phyloP scores from a whole-genome alignment of 2,113 vertebrate genomes.

The Siniperca knerii region DNA sequence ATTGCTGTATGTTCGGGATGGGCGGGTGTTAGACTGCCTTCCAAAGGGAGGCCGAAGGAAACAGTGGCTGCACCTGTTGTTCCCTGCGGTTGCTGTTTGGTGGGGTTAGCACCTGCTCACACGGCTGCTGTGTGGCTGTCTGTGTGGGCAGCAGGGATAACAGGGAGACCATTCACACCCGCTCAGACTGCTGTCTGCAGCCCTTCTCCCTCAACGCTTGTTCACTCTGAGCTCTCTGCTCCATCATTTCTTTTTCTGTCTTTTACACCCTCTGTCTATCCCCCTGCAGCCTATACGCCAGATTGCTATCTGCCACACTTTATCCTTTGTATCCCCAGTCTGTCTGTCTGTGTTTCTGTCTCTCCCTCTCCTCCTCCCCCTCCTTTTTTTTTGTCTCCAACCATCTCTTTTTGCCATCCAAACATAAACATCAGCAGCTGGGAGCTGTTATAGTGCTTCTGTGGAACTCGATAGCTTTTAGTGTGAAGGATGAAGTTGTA shows the following conservation, averaged over 20 bases:
- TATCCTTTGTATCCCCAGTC: constrained; percentile 50
- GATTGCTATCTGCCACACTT: constrained; percentile 55
- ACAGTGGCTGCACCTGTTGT: constrained; percentile 83
- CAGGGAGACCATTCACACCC: constrained; percentile 83
- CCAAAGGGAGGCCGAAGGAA: constrained; percentile 64
- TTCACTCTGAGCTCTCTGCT: constrained; percentile 53
- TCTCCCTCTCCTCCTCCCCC: neutral
- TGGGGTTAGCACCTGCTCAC: constrained; percentile 82
- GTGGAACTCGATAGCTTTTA: constrained; percentile 64
- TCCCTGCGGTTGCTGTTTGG: constrained; percentile 71
- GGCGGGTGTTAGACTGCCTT: constrained; percentile 53
- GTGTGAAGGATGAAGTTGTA: constrained; percentile 67
- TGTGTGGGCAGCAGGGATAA: constrained; percentile 79
- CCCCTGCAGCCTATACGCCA: constrained; percentile 41
- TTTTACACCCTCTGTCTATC: constrained; percentile 44
- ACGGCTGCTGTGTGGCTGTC: constrained; percentile 82
- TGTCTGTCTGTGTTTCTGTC: constrained; percentile 51
- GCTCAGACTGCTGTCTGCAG: constrained; percentile 77
- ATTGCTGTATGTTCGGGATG: constrained; percentile 54
- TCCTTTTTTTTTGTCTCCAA: constrained; percentile 13
- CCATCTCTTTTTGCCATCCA: constrained; percentile 53
- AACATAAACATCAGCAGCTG: constrained; percentile 68
- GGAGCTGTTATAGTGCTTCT: constrained; percentile 55
- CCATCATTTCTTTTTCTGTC: constrained; percentile 65
- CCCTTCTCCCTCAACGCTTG: constrained; percentile 65